Percentiles rank a stretch among this genome's conserved stretches.
Conservation (phyloP, 2,888 invertebrate genomes). For the Drosophila siamana region DNA sequence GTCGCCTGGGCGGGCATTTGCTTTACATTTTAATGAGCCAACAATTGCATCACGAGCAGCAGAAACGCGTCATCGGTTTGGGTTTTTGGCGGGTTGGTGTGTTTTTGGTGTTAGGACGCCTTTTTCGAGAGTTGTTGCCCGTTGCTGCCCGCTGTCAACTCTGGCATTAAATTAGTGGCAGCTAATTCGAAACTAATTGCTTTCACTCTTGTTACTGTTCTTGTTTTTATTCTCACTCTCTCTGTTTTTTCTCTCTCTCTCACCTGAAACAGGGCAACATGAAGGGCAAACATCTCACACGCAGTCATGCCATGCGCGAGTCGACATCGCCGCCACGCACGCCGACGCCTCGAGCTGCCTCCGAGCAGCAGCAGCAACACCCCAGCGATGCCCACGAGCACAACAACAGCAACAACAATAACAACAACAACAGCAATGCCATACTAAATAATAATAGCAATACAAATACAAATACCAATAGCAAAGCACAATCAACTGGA, state of each 20-base stretch:
- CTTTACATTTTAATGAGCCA: slow-evolving; percentile 72
- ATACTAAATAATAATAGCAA: slow-evolving; percentile 43
- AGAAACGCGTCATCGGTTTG: slow-evolving; percentile 41
- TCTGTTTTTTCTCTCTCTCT: too few relatives aligned
- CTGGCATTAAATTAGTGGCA: slow-evolving; percentile 68
- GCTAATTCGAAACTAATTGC: slow-evolving; percentile 78
- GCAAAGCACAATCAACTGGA: slow-evolving; percentile 80
- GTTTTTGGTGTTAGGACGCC: background rate
- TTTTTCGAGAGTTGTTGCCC: too few relatives aligned
- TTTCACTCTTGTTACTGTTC: slow-evolving; percentile 39
- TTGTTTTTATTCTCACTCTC: too few relatives aligned
- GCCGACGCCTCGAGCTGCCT: slow-evolving; percentile 86
- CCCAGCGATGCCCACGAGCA: slow-evolving; percentile 75
- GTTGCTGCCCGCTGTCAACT: slow-evolving; percentile 62
- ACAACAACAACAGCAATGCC: slow-evolving; percentile 55
- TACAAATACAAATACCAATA: slow-evolving; percentile 63
- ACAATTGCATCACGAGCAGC: slow-evolving; percentile 71
- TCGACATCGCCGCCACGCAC: slow-evolving; percentile 89
- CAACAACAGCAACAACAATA: slow-evolving; percentile 64
- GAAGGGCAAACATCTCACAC: slow-evolving; percentile 93
- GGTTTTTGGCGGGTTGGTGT: background rate
- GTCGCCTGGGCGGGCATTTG: slow-evolving; percentile 48
- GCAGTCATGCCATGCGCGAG: slow-evolving; percentile 96
- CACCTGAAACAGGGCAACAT: slow-evolving; percentile 87
- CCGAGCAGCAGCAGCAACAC: slow-evolving; percentile 66